Evolutionary conservation across 2,888 invertebrate genomes (phyloP).

Genomic region (Leptinotarsa juncta): DNA sequence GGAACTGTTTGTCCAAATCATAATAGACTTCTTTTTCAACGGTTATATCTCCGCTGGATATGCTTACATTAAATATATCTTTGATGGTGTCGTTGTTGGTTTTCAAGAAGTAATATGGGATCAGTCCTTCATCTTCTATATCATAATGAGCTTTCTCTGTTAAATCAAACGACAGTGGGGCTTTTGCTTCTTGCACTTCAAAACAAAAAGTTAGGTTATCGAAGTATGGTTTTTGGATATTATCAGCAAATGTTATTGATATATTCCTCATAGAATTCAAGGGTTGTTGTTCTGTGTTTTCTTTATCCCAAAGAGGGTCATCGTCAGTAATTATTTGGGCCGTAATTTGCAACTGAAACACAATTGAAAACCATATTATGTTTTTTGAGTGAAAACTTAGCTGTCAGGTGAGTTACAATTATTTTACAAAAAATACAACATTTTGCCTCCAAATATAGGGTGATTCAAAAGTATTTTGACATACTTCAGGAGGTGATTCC

Average conservation of each 20-base stretch:
- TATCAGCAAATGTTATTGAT: slow-evolving; percentile 43
- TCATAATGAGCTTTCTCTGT: slow-evolving; percentile 30
- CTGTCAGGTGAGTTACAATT: no score
- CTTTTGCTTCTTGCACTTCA: slow-evolving; percentile 37
- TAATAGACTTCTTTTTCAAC: slow-evolving; percentile 65
- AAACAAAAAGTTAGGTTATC: slow-evolving; percentile 33
- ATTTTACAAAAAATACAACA: no score
- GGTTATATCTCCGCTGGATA: slow-evolving; percentile 41
- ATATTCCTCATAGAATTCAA: slow-evolving; percentile 37
- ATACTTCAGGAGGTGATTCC: no score
- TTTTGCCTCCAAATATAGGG: no score
- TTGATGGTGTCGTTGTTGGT: slow-evolving; percentile 30
- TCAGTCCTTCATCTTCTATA: slow-evolving; percentile 24
- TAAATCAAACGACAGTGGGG: slow-evolving; percentile 22
- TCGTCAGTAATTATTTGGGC: slow-evolving; percentile 33
- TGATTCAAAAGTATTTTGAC: no score
- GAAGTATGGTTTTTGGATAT: slow-evolving; percentile 44
- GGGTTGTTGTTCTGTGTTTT: slow-evolving; percentile 31
- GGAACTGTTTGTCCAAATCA: slow-evolving; percentile 61
- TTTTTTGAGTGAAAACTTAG: neutral
- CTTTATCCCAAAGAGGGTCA: slow-evolving; percentile 21
- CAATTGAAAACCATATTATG: neutral
- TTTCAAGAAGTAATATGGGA: slow-evolving; percentile 45
- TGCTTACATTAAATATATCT: slow-evolving; percentile 44
- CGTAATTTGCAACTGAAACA: slow-evolving; percentile 42